Evolutionary conservation across 2,888 invertebrate species (phyloP).

Genomic region (Eustalomyia histrio): DNA sequence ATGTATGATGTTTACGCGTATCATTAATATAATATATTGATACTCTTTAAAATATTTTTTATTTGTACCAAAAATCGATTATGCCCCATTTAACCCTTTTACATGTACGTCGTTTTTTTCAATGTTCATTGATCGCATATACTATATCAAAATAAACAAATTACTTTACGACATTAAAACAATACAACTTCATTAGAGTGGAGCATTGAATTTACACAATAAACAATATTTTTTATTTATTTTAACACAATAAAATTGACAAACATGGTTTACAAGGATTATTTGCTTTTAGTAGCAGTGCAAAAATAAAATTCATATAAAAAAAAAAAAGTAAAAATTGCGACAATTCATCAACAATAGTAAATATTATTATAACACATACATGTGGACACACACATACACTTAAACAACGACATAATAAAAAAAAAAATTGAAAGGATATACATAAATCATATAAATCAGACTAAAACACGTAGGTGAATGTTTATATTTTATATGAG

Average conservation of each 20-base stretch:
- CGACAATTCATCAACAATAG: conserved; percentile 55
- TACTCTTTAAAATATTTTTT: too few species aligned
- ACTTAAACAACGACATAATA: conserved; percentile 54
- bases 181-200: conserved; percentile 54
- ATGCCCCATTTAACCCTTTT: too few species aligned
- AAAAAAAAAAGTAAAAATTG: conserved; percentile 19
- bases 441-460: conserved; percentile 43
- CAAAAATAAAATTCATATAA: conserved; percentile 21
- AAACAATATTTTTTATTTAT: conserved; percentile 9
- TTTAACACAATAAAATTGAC: conserved; percentile 29
- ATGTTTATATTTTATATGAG: too few species aligned
- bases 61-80: too few species aligned
- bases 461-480: conserved; percentile 8
- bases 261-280: conserved; percentile 27
- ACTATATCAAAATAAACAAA: not conserved
- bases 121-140: too few species aligned
- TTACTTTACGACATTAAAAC: conserved; percentile 6
- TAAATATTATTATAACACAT: conserved; percentile 64
- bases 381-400: conserved; percentile 31
- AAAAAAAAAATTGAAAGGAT: conserved; percentile 42
- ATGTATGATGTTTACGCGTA: too few species aligned
- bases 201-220: conserved; percentile 28
- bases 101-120: too few species aligned
- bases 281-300: conserved; percentile 25
- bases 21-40: too few species aligned